phyloP scores from a whole-genome alignment of 2,113 vertebrate genomes.

The Triplophysa dalaica region DNA sequence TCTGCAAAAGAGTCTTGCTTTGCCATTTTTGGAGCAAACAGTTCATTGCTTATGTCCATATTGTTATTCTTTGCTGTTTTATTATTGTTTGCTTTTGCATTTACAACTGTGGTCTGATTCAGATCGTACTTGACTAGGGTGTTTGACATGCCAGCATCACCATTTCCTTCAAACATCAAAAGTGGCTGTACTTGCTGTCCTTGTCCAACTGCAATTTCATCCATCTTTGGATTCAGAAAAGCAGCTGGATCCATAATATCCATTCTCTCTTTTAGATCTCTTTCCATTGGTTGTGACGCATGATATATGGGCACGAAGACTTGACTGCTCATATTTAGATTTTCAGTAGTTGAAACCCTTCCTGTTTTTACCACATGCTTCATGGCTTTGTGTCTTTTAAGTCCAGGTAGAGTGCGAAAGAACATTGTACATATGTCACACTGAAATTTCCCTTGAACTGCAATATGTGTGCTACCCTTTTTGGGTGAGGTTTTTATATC shows the following conservation, averaged over 20 bases:
- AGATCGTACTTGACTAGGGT: constrained; percentile 53
- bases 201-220: constrained; percentile 50
- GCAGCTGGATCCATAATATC: constrained; percentile 58
- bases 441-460: constrained; percentile 67
- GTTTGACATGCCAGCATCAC: constrained; percentile 52
- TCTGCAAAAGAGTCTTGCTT: constrained; percentile 59
- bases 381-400: constrained; percentile 91
- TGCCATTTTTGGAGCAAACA: constrained; percentile 41
- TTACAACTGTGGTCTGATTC: constrained; percentile 51
- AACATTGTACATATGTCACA: constrained; percentile 88
- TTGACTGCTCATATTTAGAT: constrained; percentile 58
- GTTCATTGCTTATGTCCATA: constrained; percentile 54
- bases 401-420: constrained; percentile 86
- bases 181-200: constrained; percentile 55
- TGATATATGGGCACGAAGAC: constrained; percentile 60
- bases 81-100: constrained; percentile 65
- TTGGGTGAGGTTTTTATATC: constrained; percentile 61
- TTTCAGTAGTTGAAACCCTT: constrained; percentile 55
- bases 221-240: constrained; percentile 56
- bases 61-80: constrained; percentile 70
- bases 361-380: constrained; percentile 80
- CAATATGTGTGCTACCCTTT: constrained; percentile 58
- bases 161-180: constrained; percentile 59
- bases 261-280: constrained; percentile 60
- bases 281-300: constrained; percentile 59